Base-by-base conservation (phyloP, 1,140 invertebrate genomes). In the Grapholita molesta region DNA sequence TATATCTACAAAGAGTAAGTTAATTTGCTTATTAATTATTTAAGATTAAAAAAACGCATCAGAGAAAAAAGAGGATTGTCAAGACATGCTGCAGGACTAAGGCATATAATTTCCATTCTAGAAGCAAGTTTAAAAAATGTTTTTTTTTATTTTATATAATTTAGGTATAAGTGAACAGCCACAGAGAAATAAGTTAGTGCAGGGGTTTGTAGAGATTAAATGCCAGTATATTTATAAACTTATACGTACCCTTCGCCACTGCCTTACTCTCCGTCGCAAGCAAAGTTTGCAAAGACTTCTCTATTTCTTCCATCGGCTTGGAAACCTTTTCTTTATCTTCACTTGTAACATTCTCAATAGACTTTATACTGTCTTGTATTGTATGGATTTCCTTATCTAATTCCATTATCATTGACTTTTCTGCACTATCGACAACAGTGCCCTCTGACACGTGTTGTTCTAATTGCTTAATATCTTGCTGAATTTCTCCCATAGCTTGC, bases 361-460 rank as follows among this genome's bases (percentile, higher is more conserved):
- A 71, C 30, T 70, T 67, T 23, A 82, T 52, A 52, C 70, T 79
- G 35, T 82, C 72, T 71, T 83, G 73, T 42, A 88, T 83, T 1
- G 72, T 71, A 69, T 79, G 75, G 24, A 85, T 77, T 73, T 83
- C 81, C 61, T 80, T 79, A 64, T 80, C 78, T 1, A 83, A 65
- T 72, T 82, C 75, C 52, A 80, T 72, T 23, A 85, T 78, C 61
- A 85, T 38, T 18, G 76, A 71, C 18, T 78, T 70, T n/a, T 82
- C 75, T 35, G 81, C 73, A 33, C 72, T 74, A 64, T 76, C 66
- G 6, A 79, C 66, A 25, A 23, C 12, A 15, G 52, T 70, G 64
- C 66, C 52, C 28, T 75, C 74, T 8, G 70, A 68, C 70, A 84
- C 68, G 6, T 81, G 68, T 32, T 76, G 64, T 55, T 68, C 67